Conservation (phyloP, 2,797 vertebrate genomes). For the Arrhamphus sclerolepis region DNA sequence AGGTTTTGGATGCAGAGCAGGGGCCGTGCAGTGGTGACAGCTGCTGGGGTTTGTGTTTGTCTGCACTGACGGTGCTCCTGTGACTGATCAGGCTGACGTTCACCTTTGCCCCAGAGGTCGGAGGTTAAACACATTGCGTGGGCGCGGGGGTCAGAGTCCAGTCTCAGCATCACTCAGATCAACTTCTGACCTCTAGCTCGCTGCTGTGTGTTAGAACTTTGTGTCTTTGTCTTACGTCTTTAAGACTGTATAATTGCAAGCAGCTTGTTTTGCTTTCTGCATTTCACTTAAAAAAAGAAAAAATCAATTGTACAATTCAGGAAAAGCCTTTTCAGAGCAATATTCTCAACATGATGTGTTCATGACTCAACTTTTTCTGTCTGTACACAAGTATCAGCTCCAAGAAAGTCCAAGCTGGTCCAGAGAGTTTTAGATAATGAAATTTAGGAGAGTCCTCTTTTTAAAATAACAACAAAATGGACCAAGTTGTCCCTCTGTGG, state of each 20-base stretch:
- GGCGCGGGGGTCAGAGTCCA: slow-evolving; percentile 15
- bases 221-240: not conserved
- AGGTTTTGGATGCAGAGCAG: not conserved
- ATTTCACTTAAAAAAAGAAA: no score
- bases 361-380: no score
- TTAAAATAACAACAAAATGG: no score
- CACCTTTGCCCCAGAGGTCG: slow-evolving; percentile 54
- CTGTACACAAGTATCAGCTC: no score
- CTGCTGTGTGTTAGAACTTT: not conserved
- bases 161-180: not conserved
- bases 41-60: slow-evolving; percentile 16
- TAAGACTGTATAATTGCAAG: not conserved
- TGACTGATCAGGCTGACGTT: slow-evolving; percentile 48
- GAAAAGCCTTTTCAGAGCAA: no score
- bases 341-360: no score
- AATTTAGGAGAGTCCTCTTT: no score
- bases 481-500: no score
- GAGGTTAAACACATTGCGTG: slow-evolving; percentile 48
- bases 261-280: not conserved
- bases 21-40: slow-evolving; percentile 6
- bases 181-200: slow-evolving; percentile 25
- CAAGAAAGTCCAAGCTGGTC: no score
- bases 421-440: no score
- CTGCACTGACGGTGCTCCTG: slow-evolving; percentile 15
- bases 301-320: no score